Evolutionary conservation across 2,888 invertebrate genomes (phyloP), one percentile per base, ranked within the genome.

Genomic region (Aphidius colemani): DNA sequence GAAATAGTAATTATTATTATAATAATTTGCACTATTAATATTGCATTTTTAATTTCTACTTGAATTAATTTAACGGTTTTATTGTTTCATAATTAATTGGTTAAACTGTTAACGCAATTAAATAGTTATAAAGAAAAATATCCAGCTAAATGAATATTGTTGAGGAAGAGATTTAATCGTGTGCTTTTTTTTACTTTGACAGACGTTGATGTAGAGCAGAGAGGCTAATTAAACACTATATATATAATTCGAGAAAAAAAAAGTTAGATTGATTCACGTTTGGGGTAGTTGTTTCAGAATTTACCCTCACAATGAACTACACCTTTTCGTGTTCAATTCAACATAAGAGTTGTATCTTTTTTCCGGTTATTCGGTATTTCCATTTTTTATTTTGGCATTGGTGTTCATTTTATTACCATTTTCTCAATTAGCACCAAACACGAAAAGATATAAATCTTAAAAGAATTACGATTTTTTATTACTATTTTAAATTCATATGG

Each of bases 211-310:
- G 30, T 30, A 30, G 30, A 30, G 30, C 30, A 30, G 30, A 57
- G 53, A 46, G 53, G 50, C 53, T 59, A 66, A 66, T 66, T 64
- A 66, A 58, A 46, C 64, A 60, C 30, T 30, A 30, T 30, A 3
- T 30, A 30, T 30, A 13, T 41, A 30, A 2, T 5, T 5, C 30
- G n/a, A 7, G n/a, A 8, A 40, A 18, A 46, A 62, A 59, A 48
- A 65, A 65, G 63, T 61, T 65, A 56, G 65, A 65, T 67, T 57
- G 63, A 63, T 50, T 57, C 50, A 48, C 50, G 44, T 58, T 53
- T 39, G 11, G 56, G 45, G 11, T 1, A 39, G 48, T 59, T 9
- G n/a, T 61, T 50, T 55, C 40, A 39, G 55, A 30, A 30, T 9
- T 44, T 40, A 40, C 53, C 40, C 39, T 13, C n/a, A 18, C 51